These are phyloP conservation scores for Eulemur rufifrons DNA, from an alignment of 2,113 vertebrate species.

Conservation along the genomic window DNA sequence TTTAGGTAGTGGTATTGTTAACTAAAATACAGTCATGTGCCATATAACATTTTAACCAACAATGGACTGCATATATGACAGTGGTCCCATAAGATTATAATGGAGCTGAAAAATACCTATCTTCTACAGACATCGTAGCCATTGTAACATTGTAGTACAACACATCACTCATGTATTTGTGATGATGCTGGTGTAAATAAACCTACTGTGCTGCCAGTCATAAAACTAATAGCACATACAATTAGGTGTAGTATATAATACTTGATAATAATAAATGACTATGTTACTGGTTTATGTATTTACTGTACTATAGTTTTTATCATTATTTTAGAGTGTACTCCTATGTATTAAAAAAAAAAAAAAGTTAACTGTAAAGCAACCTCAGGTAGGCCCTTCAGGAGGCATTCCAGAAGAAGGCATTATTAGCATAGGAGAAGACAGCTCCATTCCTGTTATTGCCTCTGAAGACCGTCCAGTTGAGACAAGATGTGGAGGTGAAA, in stretches of 20 bases:
- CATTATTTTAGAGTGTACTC: not conserved
- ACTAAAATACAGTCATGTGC: not conserved
- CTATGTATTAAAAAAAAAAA: not conserved
- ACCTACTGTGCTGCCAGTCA: not conserved
- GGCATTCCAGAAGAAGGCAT: not conserved
- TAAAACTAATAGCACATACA: not conserved
- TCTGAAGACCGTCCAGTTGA: not conserved
- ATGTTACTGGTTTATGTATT: not conserved
- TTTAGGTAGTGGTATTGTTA: not conserved
- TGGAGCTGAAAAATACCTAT: not conserved
- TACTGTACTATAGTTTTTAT: not conserved
- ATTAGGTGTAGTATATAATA: not conserved
- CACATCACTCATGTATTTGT: not conserved
- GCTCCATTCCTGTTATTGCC: not conserved
- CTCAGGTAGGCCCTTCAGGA: not conserved
- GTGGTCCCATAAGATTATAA: not conserved
- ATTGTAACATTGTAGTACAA: not conserved
- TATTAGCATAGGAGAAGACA: not conserved
- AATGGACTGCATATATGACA: not conserved
- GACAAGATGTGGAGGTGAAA: not conserved
- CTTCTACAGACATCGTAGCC: not conserved
- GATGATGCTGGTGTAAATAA: not conserved
- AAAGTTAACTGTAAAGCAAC: not conserved
- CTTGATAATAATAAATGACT: not conserved
- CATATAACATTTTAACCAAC: not conserved